Conservation (phyloP, 2,113 vertebrate species). For the Bambusicola thoracicus region DNA sequence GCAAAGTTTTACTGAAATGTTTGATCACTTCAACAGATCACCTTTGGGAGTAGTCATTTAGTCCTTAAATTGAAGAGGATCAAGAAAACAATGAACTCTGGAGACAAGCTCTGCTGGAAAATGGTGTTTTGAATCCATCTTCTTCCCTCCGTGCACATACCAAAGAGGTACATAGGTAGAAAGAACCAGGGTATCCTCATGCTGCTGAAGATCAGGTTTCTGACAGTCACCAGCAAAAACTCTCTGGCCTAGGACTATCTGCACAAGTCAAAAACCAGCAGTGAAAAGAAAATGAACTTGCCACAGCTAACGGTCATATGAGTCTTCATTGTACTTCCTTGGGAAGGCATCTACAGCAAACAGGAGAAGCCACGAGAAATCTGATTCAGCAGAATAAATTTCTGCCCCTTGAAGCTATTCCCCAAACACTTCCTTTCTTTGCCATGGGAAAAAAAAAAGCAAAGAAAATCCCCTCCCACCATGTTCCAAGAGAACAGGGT, state of each 20-base stretch:
- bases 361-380: background rate
- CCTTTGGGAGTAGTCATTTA: background rate
- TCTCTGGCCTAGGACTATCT: background rate
- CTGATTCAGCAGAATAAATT: constrained; percentile 21
- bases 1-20: background rate
- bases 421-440: constrained; percentile 15
- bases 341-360: background rate
- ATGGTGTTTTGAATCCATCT: background rate
- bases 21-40: background rate
- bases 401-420: constrained; percentile 31
- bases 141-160: background rate
- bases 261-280: background rate
- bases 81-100: background rate
- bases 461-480: background rate
- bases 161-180: accelerated
- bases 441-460: background rate
- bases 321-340: background rate
- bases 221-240: background rate
- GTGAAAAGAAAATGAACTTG: background rate
- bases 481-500: constrained; percentile 34
- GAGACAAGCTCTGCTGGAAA: background rate
- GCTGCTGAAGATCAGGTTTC: background rate
- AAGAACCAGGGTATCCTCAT: background rate
- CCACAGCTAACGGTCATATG: background rate
- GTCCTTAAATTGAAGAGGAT: background rate